Base-by-base conservation (phyloP, 2,888 invertebrate species). In the Phrixothrix hirtus region DNA sequence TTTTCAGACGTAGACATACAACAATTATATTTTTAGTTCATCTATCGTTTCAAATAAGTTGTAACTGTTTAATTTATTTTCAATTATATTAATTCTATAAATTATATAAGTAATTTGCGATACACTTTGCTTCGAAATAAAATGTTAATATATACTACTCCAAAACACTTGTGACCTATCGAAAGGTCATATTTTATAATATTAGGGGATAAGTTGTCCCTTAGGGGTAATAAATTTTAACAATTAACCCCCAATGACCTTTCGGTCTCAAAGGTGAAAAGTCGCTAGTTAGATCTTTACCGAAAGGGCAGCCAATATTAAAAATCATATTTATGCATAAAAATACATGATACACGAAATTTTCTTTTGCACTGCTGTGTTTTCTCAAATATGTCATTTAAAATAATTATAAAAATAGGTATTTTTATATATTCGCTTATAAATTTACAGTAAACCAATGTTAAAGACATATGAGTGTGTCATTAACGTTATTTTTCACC, bases 181-280 rank as follows among this genome's bases (percentile, higher is more conserved):
- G 49, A 71, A 74, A 74, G 73, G 73, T 73, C 69, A 73, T 63
- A 68, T 68, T 70, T 71, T 71, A 69, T 58, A 68, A 59, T 70
- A 72, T 73, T 72, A 73, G 68, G 70, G 70, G 66, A 72, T 74
- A 74, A 74, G 35, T 55, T 67, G 70, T 73, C 75, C 75, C 74
- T 69, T 67, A 66, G 66, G 73, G 66, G 65, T 67, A 69, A 70
- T 75, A 75, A 75, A 73, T 72, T 64, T 60, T 58, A 65, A 65
- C 71, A 73, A 74, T 75, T 75, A 74, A 73, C 70, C 72, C 71
- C 66, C 37, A 45, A 59, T 69, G 73, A 74, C 75, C 75, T 74
- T 74, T 74, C 55, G 62, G 65, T 60, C 67, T 67, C 66, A 65
- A 69, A 72, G 69, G 72, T 71, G 71, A 71, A 70, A 71, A 69